Base-by-base conservation (phyloP, 2,797 vertebrate species). In the Hipposideros larvatus region DNA sequence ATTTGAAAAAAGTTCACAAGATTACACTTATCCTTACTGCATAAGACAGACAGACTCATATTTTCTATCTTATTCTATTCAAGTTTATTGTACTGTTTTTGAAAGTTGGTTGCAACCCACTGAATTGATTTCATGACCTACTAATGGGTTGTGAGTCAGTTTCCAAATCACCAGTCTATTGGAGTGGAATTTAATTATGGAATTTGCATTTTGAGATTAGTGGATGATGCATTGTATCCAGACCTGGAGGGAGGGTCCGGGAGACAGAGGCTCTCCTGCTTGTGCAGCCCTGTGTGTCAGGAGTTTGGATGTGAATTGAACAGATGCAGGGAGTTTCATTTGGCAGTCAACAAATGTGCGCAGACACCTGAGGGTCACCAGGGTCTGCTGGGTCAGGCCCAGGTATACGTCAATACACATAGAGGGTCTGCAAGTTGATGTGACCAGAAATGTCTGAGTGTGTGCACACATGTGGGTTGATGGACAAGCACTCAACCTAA, bases 371-470 rank as follows among this genome's bases (percentile, higher is more conserved):
- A 22, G 61, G 26, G 7, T 51, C 2, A 9, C 55, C 5, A 16
- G 16, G 15, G 24, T 16, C 48, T 24, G 18, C 7, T 43, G 46
- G 51, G 0, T 75, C 11, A 4, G 86, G 31, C 9, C 48, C 28
- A 11, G 2, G 34, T 18, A 7, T 1, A 9, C 31, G 21, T 9
- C 5, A 4, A 57, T 19, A 7, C 13, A 31, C 6, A 9, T 43
- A 34, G 4, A 46, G 24, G 31, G 9, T 59, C 18, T 82, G 28
- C 28, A 24, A 2, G 21, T 18, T 41, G 16, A 51, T 13, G 16
- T 43, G 57, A 22, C 16, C 0, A 0, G 48, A 63, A 57, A 77
- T 5, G 2, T 34, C 74, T 31, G 31, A n/a, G 0, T 13, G 3
- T 2, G 1, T 10, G 15, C 26, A 31, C 19, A 16, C 19, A 1